Evolutionary conservation across 2,888 invertebrate genomes (phyloP), one percentile per base, ranked within the genome.

Genomic region (Lasioglossum marginatum): DNA sequence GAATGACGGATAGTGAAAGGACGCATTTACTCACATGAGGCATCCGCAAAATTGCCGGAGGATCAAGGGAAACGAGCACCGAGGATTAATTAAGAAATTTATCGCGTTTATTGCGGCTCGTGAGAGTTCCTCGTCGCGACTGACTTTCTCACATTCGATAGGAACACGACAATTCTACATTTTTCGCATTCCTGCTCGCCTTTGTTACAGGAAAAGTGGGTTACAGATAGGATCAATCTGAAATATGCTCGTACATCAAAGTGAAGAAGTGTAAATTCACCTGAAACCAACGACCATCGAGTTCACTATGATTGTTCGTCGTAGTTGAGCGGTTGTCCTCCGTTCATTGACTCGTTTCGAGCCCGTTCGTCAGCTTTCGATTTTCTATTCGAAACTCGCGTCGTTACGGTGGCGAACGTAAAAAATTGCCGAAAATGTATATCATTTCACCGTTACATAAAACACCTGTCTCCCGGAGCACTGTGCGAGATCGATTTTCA

Each of bases 81-180:
- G 8, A 12, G 4, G 31, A 14, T 12, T 66, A 23, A 77, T 73
- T 66, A 52, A 77, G 72, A 77, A 37, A 77, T 77, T 68, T 52
- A 37, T 68, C 37, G 68, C 57, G 19, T 73, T 75, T 43, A 60
- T 37, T 45, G 45, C 37, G 43, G 10, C 10, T 37, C 52, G 34
- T 74, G 68, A 14, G 74, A 84, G 70, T 43, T 40, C 34, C 12
- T 77, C 45, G 37, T 14, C 19, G 14, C 57, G 23, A 70, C 70
- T 43, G 31, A 27, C 40, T 82, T 68, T 45, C 45, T 66, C 71
- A n/a, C 78, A 4, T 79, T 83, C 14, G 75, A 79, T 79, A 66
- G 52, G 66, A 10, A 75, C 34, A 34, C 37, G 68, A 8, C 31
- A 8, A 31, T 66, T 48, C 1, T 0, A 37, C 27, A 40, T 81